A percentile compares a stretch with the other conserved stretches of the same genome.
Evolutionary conservation across 2,113 vertebrate species (phyloP).

Genomic region (Podarcis muralis): DNA sequence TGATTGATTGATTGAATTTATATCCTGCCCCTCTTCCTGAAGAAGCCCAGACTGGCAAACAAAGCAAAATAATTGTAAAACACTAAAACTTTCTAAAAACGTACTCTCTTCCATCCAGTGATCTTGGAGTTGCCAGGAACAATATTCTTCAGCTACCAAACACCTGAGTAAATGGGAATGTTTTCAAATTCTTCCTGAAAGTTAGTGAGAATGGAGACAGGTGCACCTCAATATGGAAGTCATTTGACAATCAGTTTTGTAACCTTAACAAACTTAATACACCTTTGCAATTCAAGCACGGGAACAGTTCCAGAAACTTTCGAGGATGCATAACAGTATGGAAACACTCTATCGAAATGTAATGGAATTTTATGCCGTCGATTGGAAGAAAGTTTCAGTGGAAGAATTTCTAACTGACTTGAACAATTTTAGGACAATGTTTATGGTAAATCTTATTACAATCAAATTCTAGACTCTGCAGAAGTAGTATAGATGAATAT

Average conservation of each 20-base stretch:
- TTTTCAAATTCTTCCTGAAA: too few species aligned
- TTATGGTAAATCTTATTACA: conserved; percentile 78
- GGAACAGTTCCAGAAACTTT: conserved; percentile 88
- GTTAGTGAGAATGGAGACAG: too few species aligned
- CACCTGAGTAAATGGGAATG: too few species aligned
- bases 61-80: background rate
- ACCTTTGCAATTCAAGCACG: conserved; percentile 87
- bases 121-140: too few species aligned
- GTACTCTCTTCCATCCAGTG: too few species aligned
- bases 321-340: conserved; percentile 88
- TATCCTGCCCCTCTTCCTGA: too few species aligned
- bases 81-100: too few species aligned
- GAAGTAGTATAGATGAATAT: background rate
- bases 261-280: conserved; percentile 79
- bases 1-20: background rate
- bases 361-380: conserved; percentile 88
- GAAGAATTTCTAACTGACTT: conserved; percentile 94
- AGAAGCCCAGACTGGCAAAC: too few species aligned
- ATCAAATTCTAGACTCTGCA: background rate
- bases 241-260: conserved; percentile 11
- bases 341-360: conserved; percentile 85
- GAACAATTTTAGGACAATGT: conserved; percentile 93
- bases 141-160: too few species aligned
- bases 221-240: background rate
- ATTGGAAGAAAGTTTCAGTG: conserved; percentile 92